phyloP scores from a whole-genome alignment of 2,888 invertebrate genomes.

The Erebia epiphron region DNA sequence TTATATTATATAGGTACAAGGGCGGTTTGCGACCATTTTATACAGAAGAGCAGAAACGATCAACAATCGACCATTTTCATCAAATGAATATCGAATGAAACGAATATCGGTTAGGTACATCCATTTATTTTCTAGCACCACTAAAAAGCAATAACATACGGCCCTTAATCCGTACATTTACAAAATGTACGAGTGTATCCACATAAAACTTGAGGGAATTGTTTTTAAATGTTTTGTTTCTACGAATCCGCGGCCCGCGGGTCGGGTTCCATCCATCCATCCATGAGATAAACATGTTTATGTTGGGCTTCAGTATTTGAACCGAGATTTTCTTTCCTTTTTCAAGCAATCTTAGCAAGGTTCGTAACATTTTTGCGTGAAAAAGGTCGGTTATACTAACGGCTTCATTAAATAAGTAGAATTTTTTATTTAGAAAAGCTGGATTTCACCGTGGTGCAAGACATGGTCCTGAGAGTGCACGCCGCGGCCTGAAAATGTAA shows the following conservation, averaged over 20 bases:
- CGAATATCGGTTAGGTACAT: background rate
- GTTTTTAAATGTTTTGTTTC: slow-evolving; percentile 27
- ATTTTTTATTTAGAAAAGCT: too few relatives aligned
- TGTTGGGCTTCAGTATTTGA: slow-evolving; percentile 24
- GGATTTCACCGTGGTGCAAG: too few relatives aligned
- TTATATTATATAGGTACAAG: too few relatives aligned
- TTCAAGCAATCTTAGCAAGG: slow-evolving; percentile 17
- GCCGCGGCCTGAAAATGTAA: too few relatives aligned
- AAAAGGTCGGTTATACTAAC: slow-evolving; percentile 3
- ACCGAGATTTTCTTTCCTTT: slow-evolving; percentile 19
- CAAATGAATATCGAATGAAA: background rate
- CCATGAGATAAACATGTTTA: slow-evolving; percentile 31
- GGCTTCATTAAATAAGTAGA: background rate
- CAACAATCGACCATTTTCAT: too few relatives aligned
- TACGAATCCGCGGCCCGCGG: slow-evolving; percentile 7
- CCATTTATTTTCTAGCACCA: background rate
- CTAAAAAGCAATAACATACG: slow-evolving; percentile 16
- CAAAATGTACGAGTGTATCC: slow-evolving; percentile 7
- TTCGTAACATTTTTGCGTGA: slow-evolving; percentile 5
- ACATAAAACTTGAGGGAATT: slow-evolving; percentile 19
- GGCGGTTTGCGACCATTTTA: too few relatives aligned
- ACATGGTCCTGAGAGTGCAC: too few relatives aligned
- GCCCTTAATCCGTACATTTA: slow-evolving; percentile 6
- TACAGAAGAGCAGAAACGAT: too few relatives aligned
- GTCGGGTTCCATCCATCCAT: slow-evolving; percentile 22